phyloP scores from a whole-genome alignment of 2,113 vertebrate species.

The Coreoperca whiteheadi region DNA sequence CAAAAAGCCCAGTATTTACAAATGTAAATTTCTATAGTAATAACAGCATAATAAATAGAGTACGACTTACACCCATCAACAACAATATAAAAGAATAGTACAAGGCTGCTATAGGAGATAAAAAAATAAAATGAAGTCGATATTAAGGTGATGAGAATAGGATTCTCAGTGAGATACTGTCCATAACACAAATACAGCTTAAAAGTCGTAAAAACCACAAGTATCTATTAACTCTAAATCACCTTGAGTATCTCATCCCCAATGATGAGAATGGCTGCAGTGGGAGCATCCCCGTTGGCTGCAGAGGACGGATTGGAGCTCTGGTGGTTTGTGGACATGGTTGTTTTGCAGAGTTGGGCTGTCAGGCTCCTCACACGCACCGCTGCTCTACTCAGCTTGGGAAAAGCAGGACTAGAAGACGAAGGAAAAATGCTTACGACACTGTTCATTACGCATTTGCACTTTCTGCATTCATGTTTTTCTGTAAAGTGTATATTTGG shows the following conservation, averaged over 20 bases:
- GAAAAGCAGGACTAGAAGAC: slow-evolving; percentile 57
- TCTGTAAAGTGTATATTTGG: neutral
- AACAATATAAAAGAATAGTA: no score
- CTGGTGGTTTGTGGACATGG: slow-evolving; percentile 84
- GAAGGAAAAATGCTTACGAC: neutral
- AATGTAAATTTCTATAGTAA: no score
- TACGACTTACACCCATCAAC: no score
- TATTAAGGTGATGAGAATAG: no score
- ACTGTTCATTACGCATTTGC: neutral
- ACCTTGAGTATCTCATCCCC: slow-evolving; percentile 98
- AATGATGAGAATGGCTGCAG: slow-evolving; percentile 94
- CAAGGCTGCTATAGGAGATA: no score
- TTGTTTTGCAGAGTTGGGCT: slow-evolving; percentile 67
- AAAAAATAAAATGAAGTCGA: no score
- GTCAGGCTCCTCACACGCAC: slow-evolving; percentile 74
- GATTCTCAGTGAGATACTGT: neutral
- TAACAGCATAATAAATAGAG: no score
- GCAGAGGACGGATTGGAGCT: slow-evolving; percentile 29
- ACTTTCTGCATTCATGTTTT: neutral
- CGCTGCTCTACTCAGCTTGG: slow-evolving; percentile 73
- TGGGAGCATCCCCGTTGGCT: slow-evolving; percentile 70
- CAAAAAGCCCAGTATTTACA: no score
- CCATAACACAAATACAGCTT: slow-evolving; percentile 1
- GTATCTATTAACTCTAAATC: neutral
- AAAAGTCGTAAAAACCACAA: slow-evolving; percentile 7